A percentile compares a stretch with the other conserved stretches of the same genome.
Evolutionary conservation across 2,888 invertebrate genomes (phyloP).

Genomic region (Notocelia uddmanniana): DNA sequence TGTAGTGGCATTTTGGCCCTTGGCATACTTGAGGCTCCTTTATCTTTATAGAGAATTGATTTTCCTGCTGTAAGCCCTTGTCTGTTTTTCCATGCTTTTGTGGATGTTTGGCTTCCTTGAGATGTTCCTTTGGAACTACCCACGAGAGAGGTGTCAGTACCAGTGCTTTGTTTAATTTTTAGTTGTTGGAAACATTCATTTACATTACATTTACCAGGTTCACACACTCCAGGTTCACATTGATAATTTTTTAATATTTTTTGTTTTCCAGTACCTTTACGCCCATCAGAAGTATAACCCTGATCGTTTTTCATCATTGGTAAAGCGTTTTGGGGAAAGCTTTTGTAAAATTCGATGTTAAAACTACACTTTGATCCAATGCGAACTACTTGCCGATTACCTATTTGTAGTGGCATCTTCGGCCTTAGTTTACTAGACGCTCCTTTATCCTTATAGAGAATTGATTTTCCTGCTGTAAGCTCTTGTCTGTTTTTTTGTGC

Average conservation of each 20-base stretch:
- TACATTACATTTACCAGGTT: slow-evolving; percentile 15
- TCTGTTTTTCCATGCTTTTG: not conserved
- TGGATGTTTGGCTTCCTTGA: not conserved
- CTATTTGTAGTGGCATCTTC: too few species aligned
- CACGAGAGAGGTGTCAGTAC: not conserved
- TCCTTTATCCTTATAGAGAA: not conserved
- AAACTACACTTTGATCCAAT: slow-evolving; percentile 13
- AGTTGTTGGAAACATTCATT: slow-evolving; percentile 4
- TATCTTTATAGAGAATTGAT: too few species aligned
- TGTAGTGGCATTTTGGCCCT: not conserved
- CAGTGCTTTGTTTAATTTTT: not conserved
- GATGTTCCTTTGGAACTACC: not conserved
- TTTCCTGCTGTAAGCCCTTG: too few species aligned
- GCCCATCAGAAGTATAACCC: too few species aligned
- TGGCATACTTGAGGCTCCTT: not conserved
- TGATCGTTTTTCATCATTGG: not conserved
- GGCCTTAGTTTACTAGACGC: not conserved
- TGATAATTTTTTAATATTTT: not conserved
- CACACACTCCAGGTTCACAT: slow-evolving; percentile 4
- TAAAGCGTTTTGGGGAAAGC: not conserved
- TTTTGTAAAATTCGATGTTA: slow-evolving; percentile 21
- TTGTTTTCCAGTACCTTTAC: not conserved
- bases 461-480: not conserved
- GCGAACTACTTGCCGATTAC: not conserved
- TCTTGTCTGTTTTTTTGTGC: not conserved